Evolutionary conservation across 2,113 vertebrate genomes (phyloP).

Genomic region (Dasypus novemcinctus): DNA sequence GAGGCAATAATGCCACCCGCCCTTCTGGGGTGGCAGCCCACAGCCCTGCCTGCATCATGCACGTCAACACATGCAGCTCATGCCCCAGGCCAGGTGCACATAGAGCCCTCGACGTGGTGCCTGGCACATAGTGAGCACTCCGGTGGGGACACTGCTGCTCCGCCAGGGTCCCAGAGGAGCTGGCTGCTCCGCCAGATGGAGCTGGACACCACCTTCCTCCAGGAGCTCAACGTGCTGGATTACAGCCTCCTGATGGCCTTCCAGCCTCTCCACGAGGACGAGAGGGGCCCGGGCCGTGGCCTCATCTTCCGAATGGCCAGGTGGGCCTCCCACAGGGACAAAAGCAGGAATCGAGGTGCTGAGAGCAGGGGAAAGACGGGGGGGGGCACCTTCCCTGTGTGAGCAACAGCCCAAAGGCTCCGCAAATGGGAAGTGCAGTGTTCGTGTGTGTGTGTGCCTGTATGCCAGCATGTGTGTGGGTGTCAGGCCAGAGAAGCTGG

Average conservation of each 20-base stretch:
- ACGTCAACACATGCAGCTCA: constrained; percentile 86
- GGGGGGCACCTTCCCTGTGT: not conserved
- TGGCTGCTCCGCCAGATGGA: constrained; percentile 90
- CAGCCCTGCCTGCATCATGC: constrained; percentile 91
- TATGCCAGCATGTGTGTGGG: too few species aligned
- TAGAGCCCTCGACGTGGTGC: not conserved
- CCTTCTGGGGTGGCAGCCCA: constrained; percentile 79
- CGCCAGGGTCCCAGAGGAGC: constrained; percentile 84
- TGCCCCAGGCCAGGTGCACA: constrained; percentile 78
- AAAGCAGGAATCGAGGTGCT: not conserved
- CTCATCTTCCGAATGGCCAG: constrained; percentile 84
- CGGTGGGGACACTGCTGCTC: not conserved
- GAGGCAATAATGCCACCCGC: not conserved
- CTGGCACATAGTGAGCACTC: not conserved
- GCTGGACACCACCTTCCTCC: constrained; percentile 89
- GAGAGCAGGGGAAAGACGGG: not conserved
- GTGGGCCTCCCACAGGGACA: constrained; percentile 71
- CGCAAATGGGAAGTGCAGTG: too few species aligned
- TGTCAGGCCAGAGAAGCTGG: not conserved
- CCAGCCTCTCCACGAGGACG: constrained; percentile 87
- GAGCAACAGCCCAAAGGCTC: not conserved
- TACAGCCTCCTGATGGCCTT: constrained; percentile 92
- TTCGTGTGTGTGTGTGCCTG: not conserved
- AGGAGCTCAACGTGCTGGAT: constrained; percentile 88
- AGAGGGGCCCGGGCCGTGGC: constrained; percentile 77